A percentile compares a stretch with the other conserved stretches of the same genome.
Evolutionary conservation across 2,888 invertebrate species (phyloP).

Genomic region (Trichacis sp.): DNA sequence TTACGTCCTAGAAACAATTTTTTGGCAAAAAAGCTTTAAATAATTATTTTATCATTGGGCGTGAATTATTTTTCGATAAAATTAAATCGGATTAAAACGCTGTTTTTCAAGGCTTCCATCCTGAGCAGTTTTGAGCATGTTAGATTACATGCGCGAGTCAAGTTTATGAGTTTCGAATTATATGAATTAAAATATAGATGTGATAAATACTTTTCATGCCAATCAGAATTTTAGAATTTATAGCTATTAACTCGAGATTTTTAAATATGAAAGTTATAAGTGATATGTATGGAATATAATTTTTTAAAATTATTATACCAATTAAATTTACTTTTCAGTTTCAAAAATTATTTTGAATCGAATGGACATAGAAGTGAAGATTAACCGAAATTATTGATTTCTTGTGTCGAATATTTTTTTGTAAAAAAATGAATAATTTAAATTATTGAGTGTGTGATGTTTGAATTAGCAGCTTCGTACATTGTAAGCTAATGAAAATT

Average conservation of each 20-base stretch:
- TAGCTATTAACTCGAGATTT: slow-evolving; percentile 13
- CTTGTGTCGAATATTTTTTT: too few relatives aligned
- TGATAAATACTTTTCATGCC: slow-evolving; percentile 25
- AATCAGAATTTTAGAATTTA: slow-evolving; percentile 7
- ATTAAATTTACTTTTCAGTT: too few relatives aligned
- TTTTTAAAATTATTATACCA: too few relatives aligned
- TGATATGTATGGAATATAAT: too few relatives aligned
- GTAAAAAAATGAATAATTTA: neutral
- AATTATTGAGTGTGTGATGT: slow-evolving; percentile 12
- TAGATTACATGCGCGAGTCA: neutral
- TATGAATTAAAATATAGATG: slow-evolving; percentile 21
- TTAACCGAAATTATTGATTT: too few relatives aligned
- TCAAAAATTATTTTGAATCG: too few relatives aligned
- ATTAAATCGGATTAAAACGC: too few relatives aligned
- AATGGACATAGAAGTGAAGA: too few relatives aligned
- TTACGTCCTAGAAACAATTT: slow-evolving; percentile 29
- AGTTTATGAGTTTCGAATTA: too few relatives aligned
- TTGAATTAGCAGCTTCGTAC: slow-evolving; percentile 19
- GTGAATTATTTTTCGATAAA: too few relatives aligned
- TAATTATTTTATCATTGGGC: too few relatives aligned
- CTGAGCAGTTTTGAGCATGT: slow-evolving; percentile 1
- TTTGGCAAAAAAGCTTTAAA: too few relatives aligned
- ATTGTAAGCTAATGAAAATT: slow-evolving; percentile 12
- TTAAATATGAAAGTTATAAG: slow-evolving; percentile 22
- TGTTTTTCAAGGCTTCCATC: slow-evolving; percentile 23